A percentile compares a stretch with the other conserved stretches of the same genome.
Conservation (phyloP, 2,113 vertebrate species). For the Cisticola juncidis region DNA sequence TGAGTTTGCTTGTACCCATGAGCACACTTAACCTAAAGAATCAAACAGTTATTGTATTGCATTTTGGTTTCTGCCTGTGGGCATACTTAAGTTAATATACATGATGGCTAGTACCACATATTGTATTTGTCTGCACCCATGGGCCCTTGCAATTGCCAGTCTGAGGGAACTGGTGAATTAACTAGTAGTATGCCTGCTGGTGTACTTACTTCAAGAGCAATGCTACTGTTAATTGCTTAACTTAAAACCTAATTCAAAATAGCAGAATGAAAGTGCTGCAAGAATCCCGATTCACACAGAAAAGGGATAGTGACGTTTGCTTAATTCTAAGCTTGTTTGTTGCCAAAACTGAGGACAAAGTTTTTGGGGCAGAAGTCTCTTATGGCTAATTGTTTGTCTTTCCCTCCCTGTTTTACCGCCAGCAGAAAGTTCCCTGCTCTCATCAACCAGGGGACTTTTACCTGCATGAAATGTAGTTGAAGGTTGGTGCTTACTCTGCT, state of each 20-base stretch:
- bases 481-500: constrained; percentile 64
- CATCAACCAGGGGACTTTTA: constrained; percentile 7
- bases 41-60: constrained; percentile 72
- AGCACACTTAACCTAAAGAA: constrained; percentile 76
- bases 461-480: constrained; percentile 67
- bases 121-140: constrained; percentile 63
- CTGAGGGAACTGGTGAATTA: constrained; percentile 62
- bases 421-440: not conserved
- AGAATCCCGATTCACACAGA: not conserved
- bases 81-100: constrained; percentile 65
- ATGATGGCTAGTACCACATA: constrained; percentile 38
- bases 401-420: not conserved
- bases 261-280: constrained; percentile 20
- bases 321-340: not conserved
- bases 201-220: constrained; percentile 70
- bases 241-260: constrained; percentile 68
- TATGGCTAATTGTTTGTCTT: not conserved
- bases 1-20: constrained; percentile 67
- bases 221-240: constrained; percentile 60
- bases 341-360: not conserved
- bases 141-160: constrained; percentile 53
- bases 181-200: constrained; percentile 58
- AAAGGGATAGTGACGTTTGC: not conserved
- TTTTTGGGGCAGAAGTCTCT: not conserved
- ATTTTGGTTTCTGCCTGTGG: constrained; percentile 66